A percentile compares a stretch with the other conserved stretches of the same genome.
phyloP scores from a whole-genome alignment of 37 sponge, comb jelly and placozoan genomes.

The Geodia barretti region DNA sequence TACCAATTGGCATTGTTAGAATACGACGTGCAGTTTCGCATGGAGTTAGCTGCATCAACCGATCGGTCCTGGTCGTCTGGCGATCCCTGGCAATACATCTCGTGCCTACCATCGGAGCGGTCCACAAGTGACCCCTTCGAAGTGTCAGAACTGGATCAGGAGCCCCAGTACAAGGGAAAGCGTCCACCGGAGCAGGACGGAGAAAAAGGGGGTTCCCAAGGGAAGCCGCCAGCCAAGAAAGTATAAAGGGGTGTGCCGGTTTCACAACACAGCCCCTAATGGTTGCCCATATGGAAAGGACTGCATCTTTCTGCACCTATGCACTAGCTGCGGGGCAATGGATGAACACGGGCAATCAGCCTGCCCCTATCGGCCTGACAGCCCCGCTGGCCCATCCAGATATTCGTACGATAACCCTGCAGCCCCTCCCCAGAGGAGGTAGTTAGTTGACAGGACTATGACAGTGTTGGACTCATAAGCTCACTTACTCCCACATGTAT shows the following conservation, averaged over 20 bases:
- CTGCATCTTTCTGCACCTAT: slow-evolving; percentile 9
- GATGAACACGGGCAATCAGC: background rate
- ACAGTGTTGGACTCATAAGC: too few relatives aligned
- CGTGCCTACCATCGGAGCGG: background rate
- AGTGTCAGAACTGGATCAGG: background rate
- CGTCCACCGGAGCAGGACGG: background rate
- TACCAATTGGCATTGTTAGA: background rate
- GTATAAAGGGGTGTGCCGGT: background rate
- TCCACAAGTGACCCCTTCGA: background rate
- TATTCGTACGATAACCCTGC: too few relatives aligned
- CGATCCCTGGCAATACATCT: background rate
- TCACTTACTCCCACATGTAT: too few relatives aligned
- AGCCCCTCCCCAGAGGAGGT: too few relatives aligned
- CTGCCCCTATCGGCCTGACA: background rate
- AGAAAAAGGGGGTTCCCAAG: background rate
- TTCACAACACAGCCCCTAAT: background rate
- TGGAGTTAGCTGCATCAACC: background rate
- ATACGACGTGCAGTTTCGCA: background rate
- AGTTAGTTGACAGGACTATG: too few relatives aligned
- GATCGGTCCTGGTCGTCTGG: background rate
- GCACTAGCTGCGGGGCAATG: background rate
- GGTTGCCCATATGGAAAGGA: slow-evolving; percentile 9
- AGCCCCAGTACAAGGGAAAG: background rate
- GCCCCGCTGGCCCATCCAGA: too few relatives aligned
- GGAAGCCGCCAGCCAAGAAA: background rate